Evolutionary conservation across 2,797 vertebrate genomes (phyloP).

Genomic region (Falco cherrug): DNA sequence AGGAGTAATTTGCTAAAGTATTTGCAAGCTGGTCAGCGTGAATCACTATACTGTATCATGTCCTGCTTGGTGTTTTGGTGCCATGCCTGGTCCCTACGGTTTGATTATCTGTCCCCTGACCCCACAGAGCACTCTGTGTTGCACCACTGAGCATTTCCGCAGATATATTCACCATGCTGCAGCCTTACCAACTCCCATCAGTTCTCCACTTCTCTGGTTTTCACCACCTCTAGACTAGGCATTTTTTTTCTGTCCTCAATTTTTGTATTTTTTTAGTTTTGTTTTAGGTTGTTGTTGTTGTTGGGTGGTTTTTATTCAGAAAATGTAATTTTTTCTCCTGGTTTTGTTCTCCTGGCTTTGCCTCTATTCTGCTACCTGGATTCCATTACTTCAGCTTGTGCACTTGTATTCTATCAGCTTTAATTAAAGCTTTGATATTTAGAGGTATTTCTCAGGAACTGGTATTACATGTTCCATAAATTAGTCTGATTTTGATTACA

Average conservation of each 20-base stretch:
- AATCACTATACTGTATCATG: neutral
- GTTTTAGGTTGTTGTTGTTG: neutral
- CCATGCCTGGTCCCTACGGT: fast-evolving
- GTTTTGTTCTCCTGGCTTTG: neutral
- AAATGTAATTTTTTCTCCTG: neutral
- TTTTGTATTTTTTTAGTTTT: neutral
- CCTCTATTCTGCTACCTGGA: neutral
- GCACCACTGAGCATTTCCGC: neutral
- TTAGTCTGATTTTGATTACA: neutral
- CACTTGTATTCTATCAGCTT: neutral
- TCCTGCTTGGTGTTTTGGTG: neutral
- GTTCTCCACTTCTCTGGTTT: neutral
- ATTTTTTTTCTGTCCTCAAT: neutral
- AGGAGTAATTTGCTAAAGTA: neutral
- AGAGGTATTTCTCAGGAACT: neutral
- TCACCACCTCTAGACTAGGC: neutral
- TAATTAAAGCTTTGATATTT: neutral
- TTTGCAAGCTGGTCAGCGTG: neutral
- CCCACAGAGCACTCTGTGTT: neutral
- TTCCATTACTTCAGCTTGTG: neutral
- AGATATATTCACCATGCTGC: neutral
- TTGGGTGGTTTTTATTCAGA: fast-evolving
- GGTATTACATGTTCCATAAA: neutral
- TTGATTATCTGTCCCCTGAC: neutral
- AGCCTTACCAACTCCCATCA: neutral